Evolutionary conservation across 1,140 invertebrate genomes (phyloP).

Genomic region (Caerostris extrusa): DNA sequence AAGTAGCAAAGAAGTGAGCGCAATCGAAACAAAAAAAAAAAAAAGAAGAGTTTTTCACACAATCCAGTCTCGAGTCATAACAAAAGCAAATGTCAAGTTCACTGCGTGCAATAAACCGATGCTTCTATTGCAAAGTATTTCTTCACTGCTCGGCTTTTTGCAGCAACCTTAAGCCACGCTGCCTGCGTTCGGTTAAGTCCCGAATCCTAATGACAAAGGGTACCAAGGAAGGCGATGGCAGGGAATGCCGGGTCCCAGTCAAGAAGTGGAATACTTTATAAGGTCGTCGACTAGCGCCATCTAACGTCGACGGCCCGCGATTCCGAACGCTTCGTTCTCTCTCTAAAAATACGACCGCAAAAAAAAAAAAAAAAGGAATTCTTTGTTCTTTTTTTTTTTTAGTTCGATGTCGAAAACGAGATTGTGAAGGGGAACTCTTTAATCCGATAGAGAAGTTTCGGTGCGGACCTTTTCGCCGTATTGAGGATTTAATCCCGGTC

Average conservation of each 20-base stretch:
- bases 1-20: not conserved
- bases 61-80: slow-evolving; percentile 17
- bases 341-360: slow-evolving; percentile 10
- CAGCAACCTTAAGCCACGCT: slow-evolving; percentile 2
- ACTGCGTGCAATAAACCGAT: not conserved
- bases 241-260: slow-evolving; percentile 12
- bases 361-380: not conserved
- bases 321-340: not conserved
- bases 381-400: not conserved
- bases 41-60: slow-evolving; percentile 11
- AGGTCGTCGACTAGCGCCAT: slow-evolving; percentile 47
- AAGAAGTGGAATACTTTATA: slow-evolving; percentile 46
- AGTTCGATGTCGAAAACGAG: slow-evolving; percentile 25
- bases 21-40: not conserved
- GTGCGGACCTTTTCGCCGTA: slow-evolving; percentile 17
- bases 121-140: not conserved
- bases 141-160: not conserved
- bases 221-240: not conserved
- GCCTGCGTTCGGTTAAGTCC: not conserved
- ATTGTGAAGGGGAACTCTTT: slow-evolving; percentile 35
- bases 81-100: slow-evolving; percentile 52
- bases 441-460: slow-evolving; percentile 46
- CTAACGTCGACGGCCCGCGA: slow-evolving; percentile 15
- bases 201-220: not conserved
- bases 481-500: slow-evolving; percentile 24